Percentiles rank a stretch among this genome's conserved stretches.
phyloP scores from a whole-genome alignment of 2,113 vertebrate genomes.

The Cynoglossus semilaevis region DNA sequence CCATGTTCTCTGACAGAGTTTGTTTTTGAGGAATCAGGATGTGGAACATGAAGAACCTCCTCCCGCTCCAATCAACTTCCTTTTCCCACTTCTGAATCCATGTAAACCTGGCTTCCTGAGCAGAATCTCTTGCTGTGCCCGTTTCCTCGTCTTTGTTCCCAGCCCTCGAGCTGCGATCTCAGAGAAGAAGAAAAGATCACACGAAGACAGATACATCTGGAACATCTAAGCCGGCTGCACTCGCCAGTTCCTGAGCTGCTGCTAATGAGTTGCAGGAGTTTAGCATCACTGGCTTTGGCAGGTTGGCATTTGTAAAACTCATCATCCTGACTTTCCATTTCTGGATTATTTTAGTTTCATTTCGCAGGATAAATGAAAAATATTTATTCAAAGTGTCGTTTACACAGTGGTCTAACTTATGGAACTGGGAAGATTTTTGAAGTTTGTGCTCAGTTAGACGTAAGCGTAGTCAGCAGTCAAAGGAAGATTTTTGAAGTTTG shows the following conservation, averaged over 20 bases:
- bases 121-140: constrained; percentile 29
- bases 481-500: too few species aligned
- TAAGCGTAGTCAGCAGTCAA: too few species aligned
- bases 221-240: constrained; percentile 27
- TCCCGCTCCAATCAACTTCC: constrained; percentile 43
- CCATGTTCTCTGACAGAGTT: too few species aligned
- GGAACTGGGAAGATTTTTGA: too few species aligned
- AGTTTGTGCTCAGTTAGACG: too few species aligned
- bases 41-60: too few species aligned
- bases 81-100: constrained; percentile 12
- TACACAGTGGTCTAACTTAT: too few species aligned
- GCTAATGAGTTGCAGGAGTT: constrained; percentile 55
- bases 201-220: constrained; percentile 43
- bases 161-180: constrained; percentile 53
- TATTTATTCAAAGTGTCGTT: too few species aligned
- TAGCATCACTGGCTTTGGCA: constrained; percentile 21
- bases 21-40: too few species aligned
- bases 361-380: too few species aligned
- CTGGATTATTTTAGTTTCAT: too few species aligned
- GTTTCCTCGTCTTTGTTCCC: constrained; percentile 50
- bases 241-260: constrained; percentile 33
- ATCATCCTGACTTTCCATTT: constrained; percentile 15
- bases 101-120: constrained; percentile 22
- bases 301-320: constrained; percentile 31
- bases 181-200: constrained; percentile 35